Evolutionary conservation across 2,113 vertebrate species (phyloP).

Genomic region (Agelaius tricolor): DNA sequence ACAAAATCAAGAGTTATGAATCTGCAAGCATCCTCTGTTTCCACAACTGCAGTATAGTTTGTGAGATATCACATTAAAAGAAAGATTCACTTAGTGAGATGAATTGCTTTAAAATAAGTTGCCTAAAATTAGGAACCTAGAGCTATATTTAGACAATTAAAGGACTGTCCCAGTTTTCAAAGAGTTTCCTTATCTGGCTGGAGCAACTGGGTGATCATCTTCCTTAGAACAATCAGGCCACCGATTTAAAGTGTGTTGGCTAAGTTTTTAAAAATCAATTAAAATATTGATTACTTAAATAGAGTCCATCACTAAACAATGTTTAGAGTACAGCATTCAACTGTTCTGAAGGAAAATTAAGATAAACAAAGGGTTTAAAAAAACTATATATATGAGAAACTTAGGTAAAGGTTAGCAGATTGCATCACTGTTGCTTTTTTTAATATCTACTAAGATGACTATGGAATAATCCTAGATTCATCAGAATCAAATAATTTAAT

Average conservation of each 20-base stretch:
- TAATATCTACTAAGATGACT: neutral
- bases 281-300: neutral
- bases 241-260: neutral
- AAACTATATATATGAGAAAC: neutral
- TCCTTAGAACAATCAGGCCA: neutral
- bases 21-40: neutral
- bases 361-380: neutral
- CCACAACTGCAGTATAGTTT: neutral
- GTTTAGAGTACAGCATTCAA: neutral
- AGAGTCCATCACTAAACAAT: neutral
- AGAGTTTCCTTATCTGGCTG: neutral
- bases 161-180: neutral
- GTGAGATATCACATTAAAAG: neutral
- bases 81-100: neutral
- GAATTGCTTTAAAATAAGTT: neutral
- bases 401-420: neutral
- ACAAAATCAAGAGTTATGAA: neutral
- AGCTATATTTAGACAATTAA: slow-evolving; percentile 4
- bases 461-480: neutral
- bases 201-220: neutral
- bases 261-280: neutral
- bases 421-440: neutral
- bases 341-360: neutral
- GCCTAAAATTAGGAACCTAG: neutral
- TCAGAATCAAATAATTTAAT: neutral